phyloP scores from a whole-genome alignment of 2,113 vertebrate species.

The Ardeotis arabs region DNA sequence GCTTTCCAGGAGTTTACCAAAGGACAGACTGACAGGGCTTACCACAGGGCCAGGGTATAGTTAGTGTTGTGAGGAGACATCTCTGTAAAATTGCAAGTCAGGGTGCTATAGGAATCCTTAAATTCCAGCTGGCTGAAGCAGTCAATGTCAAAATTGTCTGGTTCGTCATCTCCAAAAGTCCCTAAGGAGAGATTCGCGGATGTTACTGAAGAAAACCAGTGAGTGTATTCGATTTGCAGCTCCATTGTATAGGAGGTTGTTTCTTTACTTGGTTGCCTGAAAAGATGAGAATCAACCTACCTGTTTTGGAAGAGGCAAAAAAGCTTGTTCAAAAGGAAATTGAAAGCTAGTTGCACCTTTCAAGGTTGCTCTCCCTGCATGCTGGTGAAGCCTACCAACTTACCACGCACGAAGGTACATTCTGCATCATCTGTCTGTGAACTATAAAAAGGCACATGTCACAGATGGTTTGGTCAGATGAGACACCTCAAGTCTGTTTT shows the following conservation, averaged over 20 bases:
- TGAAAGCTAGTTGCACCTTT: not conserved
- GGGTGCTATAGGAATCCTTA: conserved; percentile 24
- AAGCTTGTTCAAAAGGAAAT: not conserved
- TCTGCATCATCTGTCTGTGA: not conserved
- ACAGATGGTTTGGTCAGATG: not conserved
- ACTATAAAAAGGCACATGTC: not conserved
- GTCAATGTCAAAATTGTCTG: conserved; percentile 64
- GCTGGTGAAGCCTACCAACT: not conserved
- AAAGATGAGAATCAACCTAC: not conserved
- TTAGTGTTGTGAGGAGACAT: conserved; percentile 48
- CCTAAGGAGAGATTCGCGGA: conserved; percentile 41
- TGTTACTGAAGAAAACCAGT: not conserved
- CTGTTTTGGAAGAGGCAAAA: not conserved
- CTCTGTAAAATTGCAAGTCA: conserved; percentile 70
- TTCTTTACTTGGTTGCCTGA: not conserved
- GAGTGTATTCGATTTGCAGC: not conserved
- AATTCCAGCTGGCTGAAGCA: conserved; percentile 73
- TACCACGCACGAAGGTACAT: not conserved
- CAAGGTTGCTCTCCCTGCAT: not conserved
- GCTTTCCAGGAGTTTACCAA: not conserved
- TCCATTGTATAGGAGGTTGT: not conserved
- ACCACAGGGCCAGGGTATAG: conserved; percentile 68
- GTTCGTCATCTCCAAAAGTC: conserved; percentile 67
- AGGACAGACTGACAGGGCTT: conserved; percentile 11
- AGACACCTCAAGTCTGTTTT: not conserved